phyloP scores from a whole-genome alignment of 2,797 vertebrate genomes.

The Apodemus agrarius region DNA sequence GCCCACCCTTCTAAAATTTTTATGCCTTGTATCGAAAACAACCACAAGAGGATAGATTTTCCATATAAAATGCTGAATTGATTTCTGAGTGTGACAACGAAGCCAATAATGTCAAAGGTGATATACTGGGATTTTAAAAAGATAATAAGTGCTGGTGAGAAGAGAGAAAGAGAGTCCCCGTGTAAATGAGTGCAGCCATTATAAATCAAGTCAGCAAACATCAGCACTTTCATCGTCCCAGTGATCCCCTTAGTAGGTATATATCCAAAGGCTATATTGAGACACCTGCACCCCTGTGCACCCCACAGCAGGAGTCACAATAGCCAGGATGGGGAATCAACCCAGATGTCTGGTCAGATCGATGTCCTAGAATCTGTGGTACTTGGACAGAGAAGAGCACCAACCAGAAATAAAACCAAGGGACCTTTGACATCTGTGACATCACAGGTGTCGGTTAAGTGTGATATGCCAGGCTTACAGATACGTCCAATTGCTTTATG shows the following conservation, averaged over 20 bases:
- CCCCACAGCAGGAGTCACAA: background rate
- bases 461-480: background rate
- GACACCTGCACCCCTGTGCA: background rate
- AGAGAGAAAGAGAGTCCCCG: background rate
- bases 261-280: background rate
- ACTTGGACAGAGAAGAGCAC: background rate
- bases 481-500: background rate
- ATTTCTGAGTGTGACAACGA: conserved; percentile 29
- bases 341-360: background rate
- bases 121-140: background rate
- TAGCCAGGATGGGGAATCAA: background rate
- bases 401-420: background rate
- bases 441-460: background rate
- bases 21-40: background rate
- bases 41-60: conserved; percentile 26
- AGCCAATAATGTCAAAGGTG: conserved; percentile 38
- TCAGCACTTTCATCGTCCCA: background rate
- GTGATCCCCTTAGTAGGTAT: background rate
- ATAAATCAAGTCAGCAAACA: background rate
- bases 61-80: background rate
- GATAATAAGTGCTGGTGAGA: background rate
- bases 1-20: conserved; percentile 47
- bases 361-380: background rate
- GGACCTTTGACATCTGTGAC: background rate
- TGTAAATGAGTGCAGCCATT: background rate